Conservation (phyloP, 1,140 invertebrate species). For the Drosophila fuyamai region DNA sequence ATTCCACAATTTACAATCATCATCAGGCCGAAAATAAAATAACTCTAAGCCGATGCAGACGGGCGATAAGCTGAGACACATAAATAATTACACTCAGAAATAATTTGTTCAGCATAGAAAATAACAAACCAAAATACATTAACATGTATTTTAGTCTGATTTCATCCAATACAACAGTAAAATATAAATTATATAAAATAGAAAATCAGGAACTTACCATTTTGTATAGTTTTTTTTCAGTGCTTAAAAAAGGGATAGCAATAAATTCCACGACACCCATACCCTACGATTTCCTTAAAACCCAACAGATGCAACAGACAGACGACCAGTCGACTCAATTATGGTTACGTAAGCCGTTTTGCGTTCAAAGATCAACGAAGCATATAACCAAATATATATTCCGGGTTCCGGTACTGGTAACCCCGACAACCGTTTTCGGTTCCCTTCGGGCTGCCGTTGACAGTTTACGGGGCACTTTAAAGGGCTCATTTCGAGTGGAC, state of each 20-base stretch:
- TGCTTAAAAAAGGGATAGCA: conserved; percentile 1
- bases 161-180: not conserved
- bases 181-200: not conserved
- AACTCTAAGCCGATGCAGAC: conserved; percentile 63
- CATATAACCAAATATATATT: conserved; percentile 73
- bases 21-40: conserved; percentile 17
- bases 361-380: conserved; percentile 67
- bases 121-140: not conserved
- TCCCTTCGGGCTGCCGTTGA: conserved; percentile 62
- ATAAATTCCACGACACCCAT: conserved; percentile 3
- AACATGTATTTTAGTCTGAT: too few relatives aligned
- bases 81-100: not conserved
- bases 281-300: conserved; percentile 43
- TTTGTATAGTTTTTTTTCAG: not conserved
- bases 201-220: too few relatives aligned
- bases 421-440: conserved; percentile 26
- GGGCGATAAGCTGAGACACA: conserved; percentile 39
- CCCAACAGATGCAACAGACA: conserved; percentile 69
- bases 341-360: conserved; percentile 68
- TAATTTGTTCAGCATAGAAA: not conserved
- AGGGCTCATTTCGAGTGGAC: conserved; percentile 50
- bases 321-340: conserved; percentile 55
- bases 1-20: conserved; percentile 40
- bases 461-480: conserved; percentile 61
- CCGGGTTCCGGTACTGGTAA: conserved; percentile 35